phyloP scores from a whole-genome alignment of 2,113 vertebrate species.

The Apodemus speciosus region DNA sequence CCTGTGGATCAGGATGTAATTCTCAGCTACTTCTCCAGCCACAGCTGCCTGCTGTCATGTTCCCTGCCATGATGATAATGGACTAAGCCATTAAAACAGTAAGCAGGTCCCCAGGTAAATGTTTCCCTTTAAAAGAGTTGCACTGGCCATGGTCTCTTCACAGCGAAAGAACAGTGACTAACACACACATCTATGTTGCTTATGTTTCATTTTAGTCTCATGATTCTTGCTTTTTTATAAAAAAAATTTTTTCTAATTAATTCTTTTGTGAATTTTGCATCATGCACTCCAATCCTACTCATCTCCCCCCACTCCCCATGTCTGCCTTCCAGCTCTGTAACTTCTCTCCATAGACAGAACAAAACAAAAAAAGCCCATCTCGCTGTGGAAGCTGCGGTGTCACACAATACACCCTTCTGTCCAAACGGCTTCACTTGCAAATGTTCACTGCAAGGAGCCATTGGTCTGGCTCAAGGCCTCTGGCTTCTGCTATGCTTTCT shows the following conservation, averaged over 20 bases:
- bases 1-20: background rate
- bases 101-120: background rate
- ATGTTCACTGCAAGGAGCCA: background rate
- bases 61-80: background rate
- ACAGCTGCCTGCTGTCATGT: background rate
- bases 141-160: background rate
- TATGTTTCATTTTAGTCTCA: background rate
- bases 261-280: background rate
- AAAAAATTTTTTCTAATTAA: too few species aligned
- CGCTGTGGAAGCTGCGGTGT: background rate
- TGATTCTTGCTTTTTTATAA: constrained; percentile 35
- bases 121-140: background rate
- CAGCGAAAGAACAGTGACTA: background rate
- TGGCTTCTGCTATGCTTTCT: background rate
- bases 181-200: background rate
- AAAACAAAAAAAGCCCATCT: background rate
- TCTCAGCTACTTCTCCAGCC: background rate
- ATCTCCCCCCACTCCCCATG: background rate
- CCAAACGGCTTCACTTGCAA: background rate
- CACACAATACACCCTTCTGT: background rate
- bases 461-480: background rate
- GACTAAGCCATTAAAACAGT: background rate
- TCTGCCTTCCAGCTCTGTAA: background rate
- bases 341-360: background rate
- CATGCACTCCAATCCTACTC: background rate